phyloP scores from a whole-genome alignment of 2,888 invertebrate species.

The Scelioninae gen. 2 region DNA sequence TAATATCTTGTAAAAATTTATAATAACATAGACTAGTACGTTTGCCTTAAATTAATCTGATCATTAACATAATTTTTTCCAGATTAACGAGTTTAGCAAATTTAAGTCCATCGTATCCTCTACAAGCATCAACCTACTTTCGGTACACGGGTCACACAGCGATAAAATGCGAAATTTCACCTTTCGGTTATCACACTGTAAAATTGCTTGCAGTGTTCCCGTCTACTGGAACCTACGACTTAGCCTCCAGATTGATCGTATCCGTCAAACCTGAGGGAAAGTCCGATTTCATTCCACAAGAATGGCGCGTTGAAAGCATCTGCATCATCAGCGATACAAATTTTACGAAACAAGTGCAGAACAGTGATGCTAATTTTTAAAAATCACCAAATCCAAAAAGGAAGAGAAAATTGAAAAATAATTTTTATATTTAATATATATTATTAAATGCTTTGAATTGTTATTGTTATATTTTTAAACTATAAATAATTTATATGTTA shows the following conservation, averaged over 20 bases:
- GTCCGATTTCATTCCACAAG: slow-evolving; percentile 69
- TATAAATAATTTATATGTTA: too few relatives aligned
- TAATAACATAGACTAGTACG: too few relatives aligned
- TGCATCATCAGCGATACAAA: slow-evolving; percentile 67
- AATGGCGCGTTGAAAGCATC: slow-evolving; percentile 73
- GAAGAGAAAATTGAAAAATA: not conserved
- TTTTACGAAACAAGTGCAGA: slow-evolving; percentile 1
- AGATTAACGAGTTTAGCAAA: slow-evolving; percentile 71
- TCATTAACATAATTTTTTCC: too few relatives aligned
- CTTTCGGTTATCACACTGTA: slow-evolving; percentile 77
- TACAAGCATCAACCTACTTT: slow-evolving; percentile 74
- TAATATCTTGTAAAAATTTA: too few relatives aligned
- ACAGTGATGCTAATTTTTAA: not conserved
- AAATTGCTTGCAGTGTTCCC: slow-evolving; percentile 80
- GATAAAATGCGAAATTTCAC: slow-evolving; percentile 75
- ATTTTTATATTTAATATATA: too few relatives aligned
- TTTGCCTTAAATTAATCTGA: not conserved
- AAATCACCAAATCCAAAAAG: not conserved
- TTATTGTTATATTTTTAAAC: not conserved
- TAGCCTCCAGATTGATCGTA: slow-evolving; percentile 80
- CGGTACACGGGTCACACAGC: slow-evolving; percentile 75
- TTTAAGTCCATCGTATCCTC: slow-evolving; percentile 73
- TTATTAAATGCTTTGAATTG: not conserved
- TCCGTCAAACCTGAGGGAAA: slow-evolving; percentile 69
- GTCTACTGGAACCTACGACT: slow-evolving; percentile 82